Percentiles rank a stretch among this genome's conserved stretches.
These are phyloP conservation scores for Pseudocheirus occidentalis DNA, from an alignment of 2,797 vertebrate genomes.

Conservation along the genomic window DNA sequence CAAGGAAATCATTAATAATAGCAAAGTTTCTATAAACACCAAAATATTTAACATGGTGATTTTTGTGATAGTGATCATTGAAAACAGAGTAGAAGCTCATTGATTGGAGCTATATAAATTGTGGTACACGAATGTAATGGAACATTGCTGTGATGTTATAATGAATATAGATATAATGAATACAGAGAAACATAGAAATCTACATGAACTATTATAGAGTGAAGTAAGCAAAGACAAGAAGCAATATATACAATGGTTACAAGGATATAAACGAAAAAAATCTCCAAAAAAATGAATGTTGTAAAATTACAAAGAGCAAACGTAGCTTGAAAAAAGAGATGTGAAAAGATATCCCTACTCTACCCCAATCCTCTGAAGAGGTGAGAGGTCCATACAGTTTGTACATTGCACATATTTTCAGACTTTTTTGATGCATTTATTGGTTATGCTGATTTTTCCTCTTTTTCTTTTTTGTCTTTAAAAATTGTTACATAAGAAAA, in stretches of 20 bases:
- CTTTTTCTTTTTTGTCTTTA: background rate
- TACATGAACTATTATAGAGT: background rate
- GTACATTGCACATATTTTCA: background rate
- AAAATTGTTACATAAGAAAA: background rate
- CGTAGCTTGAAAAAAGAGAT: background rate
- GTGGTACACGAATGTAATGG: background rate
- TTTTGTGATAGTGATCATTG: background rate
- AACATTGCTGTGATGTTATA: background rate
- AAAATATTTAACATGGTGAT: background rate
- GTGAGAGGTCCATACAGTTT: background rate
- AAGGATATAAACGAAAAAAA: background rate
- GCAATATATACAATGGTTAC: background rate
- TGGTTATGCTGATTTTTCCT: background rate
- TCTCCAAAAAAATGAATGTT: background rate
- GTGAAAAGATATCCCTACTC: background rate
- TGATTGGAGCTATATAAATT: background rate
- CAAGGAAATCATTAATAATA: background rate
- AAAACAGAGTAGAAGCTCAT: background rate
- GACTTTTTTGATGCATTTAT: background rate
- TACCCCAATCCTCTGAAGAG: background rate
- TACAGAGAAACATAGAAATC: background rate
- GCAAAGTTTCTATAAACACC: too few species aligned
- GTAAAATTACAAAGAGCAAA: background rate
- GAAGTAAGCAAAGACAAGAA: background rate
- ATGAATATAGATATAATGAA: background rate